Conservation (phyloP, 2,113 vertebrate genomes). For the Propithecus coquereli region DNA sequence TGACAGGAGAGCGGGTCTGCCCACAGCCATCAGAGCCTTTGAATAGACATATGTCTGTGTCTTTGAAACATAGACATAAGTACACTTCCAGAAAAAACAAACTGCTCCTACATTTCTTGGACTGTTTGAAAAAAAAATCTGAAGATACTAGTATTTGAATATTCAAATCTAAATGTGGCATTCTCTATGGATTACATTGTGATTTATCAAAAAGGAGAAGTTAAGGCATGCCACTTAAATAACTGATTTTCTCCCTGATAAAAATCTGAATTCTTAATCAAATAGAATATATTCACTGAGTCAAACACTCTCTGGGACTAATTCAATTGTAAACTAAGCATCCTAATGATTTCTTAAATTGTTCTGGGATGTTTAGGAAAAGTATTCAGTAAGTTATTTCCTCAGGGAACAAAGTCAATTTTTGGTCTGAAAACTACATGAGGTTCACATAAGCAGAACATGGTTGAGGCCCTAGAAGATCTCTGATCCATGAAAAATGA, state of each 20-base stretch:
- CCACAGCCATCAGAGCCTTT: neutral
- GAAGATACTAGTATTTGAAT: neutral
- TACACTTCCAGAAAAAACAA: constrained; percentile 1
- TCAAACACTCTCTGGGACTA: neutral
- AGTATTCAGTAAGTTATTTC: neutral
- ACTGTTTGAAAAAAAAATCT: neutral
- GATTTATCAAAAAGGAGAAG: neutral
- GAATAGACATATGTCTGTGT: neutral
- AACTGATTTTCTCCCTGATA: neutral
- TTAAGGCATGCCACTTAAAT: neutral
- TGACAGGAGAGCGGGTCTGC: neutral
- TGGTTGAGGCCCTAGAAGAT: neutral
- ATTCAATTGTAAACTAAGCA: neutral
- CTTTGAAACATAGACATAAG: neutral
- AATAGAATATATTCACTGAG: neutral
- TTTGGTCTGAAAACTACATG: neutral
- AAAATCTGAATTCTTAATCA: neutral
- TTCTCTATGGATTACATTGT: neutral
- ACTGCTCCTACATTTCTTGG: neutral
- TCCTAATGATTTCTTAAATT: constrained; percentile 23
- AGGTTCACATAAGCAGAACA: neutral
- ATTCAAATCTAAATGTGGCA: neutral
- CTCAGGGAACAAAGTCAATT: neutral
- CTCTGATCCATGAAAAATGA: neutral
- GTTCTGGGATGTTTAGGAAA: neutral